phyloP scores from a whole-genome alignment of 2,113 vertebrate species.

The Castor canadensis region DNA sequence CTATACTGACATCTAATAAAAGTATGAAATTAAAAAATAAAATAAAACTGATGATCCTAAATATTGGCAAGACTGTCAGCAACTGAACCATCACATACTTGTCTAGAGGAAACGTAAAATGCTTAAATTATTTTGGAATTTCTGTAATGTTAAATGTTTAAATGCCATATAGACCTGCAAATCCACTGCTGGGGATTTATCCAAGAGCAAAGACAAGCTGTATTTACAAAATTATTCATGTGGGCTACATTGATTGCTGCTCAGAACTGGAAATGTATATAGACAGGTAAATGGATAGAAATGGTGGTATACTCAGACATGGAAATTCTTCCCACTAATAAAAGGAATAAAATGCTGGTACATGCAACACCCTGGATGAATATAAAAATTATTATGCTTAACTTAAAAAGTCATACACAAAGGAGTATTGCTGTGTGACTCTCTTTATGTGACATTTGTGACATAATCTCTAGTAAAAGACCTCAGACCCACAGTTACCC shows the following conservation, averaged over 20 bases:
- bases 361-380: no score
- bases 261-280: neutral
- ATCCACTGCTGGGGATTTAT: neutral
- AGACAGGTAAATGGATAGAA: neutral
- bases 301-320: neutral
- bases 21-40: neutral
- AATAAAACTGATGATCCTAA: neutral
- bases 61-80: neutral
- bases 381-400: neutral
- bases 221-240: neutral
- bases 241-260: neutral
- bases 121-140: slow-evolving; percentile 6
- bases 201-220: neutral
- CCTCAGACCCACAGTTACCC: neutral
- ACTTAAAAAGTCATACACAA: neutral
- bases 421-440: neutral
- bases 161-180: neutral
- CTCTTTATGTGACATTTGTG: neutral
- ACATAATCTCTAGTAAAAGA: neutral
- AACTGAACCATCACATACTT: neutral
- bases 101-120: neutral
- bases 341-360: neutral
- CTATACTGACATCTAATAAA: neutral
- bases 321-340: neutral
- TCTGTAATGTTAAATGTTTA: neutral